Base-by-base conservation (phyloP, 2,113 vertebrate species). In the Proteles cristata region DNA sequence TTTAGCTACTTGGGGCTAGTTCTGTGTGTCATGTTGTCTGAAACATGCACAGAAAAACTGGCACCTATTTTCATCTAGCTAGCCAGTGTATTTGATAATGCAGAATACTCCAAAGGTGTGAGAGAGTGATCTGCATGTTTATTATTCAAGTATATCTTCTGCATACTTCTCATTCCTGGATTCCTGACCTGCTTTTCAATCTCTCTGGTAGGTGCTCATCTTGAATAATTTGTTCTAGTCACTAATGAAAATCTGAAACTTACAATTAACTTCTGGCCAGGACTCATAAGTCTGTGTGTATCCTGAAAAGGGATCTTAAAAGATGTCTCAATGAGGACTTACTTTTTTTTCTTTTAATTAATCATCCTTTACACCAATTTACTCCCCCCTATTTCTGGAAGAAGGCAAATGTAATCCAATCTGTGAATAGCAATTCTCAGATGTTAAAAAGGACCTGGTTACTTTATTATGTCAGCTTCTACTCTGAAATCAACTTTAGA, bases 181-280 rank as follows among this genome's bases (percentile, higher is more conserved):
- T 74, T 96, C 68, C 81, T 96, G 68, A 88, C 55, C 55, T 19
- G 3, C 21, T 94, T 97, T 97, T 86, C 65, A 92, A 66, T 96
- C 48, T 95, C n/a, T 58, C 91, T 93, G 48, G 35, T 43, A 91
- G 28, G 33, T 82, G 11, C 14, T 90, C 71, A 86, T 90, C 53
- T 96, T 85, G 43, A 95, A 92, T 91, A 96, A 92, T 97, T 83
- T 88, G 15, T 69, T 55, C 31, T 91, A n/a, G n/a, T 96, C 63
- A 69, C 48, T 73, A 84, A 92, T 63, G 58, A 14, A 86, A 96
- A 96, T 35, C 2, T 73, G 31, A 96, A 94, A 76, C 53, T 88
- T 90, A 94, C 2, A 84, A 33, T 66, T 94, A 90, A 55, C 25
- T 90, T 96, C 45, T 82, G 45, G n/a, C 5, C 7, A 87, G 10